Conservation (phyloP, 2,888 invertebrate species). For the Euplexia lucipara region DNA sequence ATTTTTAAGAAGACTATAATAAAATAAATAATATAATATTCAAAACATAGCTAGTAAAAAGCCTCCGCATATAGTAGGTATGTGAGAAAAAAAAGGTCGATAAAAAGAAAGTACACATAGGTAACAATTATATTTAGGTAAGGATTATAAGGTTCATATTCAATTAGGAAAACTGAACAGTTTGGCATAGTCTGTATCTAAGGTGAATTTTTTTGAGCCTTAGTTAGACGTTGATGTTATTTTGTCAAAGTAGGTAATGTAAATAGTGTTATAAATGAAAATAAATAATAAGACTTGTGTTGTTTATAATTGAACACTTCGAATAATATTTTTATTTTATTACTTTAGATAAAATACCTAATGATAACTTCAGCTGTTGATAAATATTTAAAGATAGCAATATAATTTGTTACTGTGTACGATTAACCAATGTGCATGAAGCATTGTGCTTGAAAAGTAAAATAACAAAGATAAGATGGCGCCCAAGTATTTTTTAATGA, state of each 20-base stretch:
- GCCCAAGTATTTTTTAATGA: too few species aligned
- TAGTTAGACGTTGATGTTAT: not conserved
- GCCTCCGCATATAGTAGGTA: too few species aligned
- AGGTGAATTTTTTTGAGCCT: too few species aligned
- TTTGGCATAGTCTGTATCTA: too few species aligned
- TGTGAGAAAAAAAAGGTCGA: too few species aligned
- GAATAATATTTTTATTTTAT: slow-evolving; percentile 1
- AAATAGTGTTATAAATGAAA: not conserved
- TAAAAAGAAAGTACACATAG: too few species aligned
- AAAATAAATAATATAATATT: too few species aligned
- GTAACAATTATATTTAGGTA: too few species aligned
- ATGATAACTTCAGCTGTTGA: slow-evolving; percentile 17
- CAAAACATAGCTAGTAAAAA: too few species aligned
- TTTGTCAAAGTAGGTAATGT: not conserved
- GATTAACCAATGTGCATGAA: not conserved
- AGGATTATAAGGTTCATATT: too few species aligned
- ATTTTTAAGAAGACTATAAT: too few species aligned
- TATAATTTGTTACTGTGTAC: slow-evolving; percentile 3
- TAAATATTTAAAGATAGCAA: slow-evolving; percentile 10
- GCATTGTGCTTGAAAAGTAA: not conserved
- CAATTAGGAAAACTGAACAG: too few species aligned
- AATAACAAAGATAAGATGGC: not conserved
- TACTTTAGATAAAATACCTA: slow-evolving; percentile 12
- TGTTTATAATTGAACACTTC: not conserved
- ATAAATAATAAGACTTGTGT: not conserved